Conservation (phyloP, 2,113 vertebrate species). For the Eptesicus fuscus region DNA sequence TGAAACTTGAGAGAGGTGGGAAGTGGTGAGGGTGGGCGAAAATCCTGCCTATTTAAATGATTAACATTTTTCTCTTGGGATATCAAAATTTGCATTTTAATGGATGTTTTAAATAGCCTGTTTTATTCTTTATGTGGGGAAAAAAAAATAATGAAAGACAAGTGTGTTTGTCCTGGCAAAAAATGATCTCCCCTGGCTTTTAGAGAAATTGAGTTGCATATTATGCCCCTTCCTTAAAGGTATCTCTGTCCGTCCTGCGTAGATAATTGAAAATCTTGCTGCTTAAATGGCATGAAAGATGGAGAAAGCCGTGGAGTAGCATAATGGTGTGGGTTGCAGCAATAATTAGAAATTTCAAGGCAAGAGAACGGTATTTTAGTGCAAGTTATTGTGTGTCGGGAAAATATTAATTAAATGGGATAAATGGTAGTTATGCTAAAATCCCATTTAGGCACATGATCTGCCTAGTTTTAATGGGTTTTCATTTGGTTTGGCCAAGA, state of each 20-base stretch:
- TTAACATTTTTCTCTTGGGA: slow-evolving; percentile 78
- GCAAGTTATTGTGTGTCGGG: slow-evolving; percentile 83
- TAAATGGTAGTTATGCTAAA: slow-evolving; percentile 86
- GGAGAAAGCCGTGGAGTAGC: slow-evolving; percentile 69
- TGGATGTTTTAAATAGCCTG: slow-evolving; percentile 87
- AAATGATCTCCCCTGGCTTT: slow-evolving; percentile 84
- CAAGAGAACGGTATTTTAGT: slow-evolving; percentile 78
- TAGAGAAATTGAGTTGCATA: slow-evolving; percentile 85
- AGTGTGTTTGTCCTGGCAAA: slow-evolving; percentile 84
- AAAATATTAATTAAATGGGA: slow-evolving; percentile 87
- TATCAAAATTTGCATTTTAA: slow-evolving; percentile 88
- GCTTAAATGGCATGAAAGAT: slow-evolving; percentile 78
- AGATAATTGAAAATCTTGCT: slow-evolving; percentile 86
- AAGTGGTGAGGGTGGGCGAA: slow-evolving; percentile 44
- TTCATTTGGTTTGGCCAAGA: slow-evolving; percentile 80
- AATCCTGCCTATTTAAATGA: slow-evolving; percentile 82
- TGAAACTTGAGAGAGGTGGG: slow-evolving; percentile 61
- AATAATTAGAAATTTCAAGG: slow-evolving; percentile 84
- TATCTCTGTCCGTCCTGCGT: slow-evolving; percentile 82
- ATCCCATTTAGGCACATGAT: slow-evolving; percentile 78
- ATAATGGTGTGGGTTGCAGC: slow-evolving; percentile 75
- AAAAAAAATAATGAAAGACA: slow-evolving; percentile 83
- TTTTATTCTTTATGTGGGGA: slow-evolving; percentile 83
- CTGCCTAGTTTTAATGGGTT: slow-evolving; percentile 83
- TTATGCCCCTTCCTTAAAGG: slow-evolving; percentile 86